A percentile compares a stretch with the other conserved stretches of the same genome.
Evolutionary conservation across 2,797 vertebrate genomes (phyloP).

Genomic region (Nasua narica): DNA sequence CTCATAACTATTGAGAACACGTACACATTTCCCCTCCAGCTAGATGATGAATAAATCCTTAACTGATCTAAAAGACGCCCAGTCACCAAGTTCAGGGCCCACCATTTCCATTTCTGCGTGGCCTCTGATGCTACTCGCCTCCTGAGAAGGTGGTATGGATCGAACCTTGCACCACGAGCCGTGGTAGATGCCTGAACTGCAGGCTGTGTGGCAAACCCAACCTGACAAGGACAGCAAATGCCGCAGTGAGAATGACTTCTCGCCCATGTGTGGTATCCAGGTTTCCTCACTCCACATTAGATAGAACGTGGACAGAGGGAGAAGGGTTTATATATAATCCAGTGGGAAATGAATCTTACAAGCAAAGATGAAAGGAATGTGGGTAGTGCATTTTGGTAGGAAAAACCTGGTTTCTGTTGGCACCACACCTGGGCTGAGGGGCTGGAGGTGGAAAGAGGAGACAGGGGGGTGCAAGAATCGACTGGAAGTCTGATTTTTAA

Average conservation of each 20-base stretch:
- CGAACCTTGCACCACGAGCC: not conserved
- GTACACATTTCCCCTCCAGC: constrained; percentile 29
- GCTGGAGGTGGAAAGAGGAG: not conserved
- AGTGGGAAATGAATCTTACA: not conserved
- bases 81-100: constrained; percentile 2
- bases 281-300: not conserved
- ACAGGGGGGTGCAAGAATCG: not conserved
- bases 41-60: constrained; percentile 43
- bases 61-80: constrained; percentile 1
- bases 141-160: not conserved
- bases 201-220: not conserved
- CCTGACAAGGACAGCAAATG: not conserved
- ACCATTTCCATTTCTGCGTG: not conserved
- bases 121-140: not conserved
- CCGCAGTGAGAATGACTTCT: not conserved
- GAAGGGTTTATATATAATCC: not conserved
- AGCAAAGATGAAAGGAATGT: not conserved
- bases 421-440: not conserved
- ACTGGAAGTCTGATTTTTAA: not conserved
- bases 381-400: not conserved
- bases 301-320: not conserved
- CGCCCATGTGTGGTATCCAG: not conserved
- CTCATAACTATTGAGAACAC: constrained; percentile 52
- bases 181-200: not conserved
- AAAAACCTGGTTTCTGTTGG: not conserved